Percentiles rank a stretch among this genome's conserved stretches.
Evolutionary conservation across 2,797 vertebrate species (phyloP).

Genomic region (Periparus ater): DNA sequence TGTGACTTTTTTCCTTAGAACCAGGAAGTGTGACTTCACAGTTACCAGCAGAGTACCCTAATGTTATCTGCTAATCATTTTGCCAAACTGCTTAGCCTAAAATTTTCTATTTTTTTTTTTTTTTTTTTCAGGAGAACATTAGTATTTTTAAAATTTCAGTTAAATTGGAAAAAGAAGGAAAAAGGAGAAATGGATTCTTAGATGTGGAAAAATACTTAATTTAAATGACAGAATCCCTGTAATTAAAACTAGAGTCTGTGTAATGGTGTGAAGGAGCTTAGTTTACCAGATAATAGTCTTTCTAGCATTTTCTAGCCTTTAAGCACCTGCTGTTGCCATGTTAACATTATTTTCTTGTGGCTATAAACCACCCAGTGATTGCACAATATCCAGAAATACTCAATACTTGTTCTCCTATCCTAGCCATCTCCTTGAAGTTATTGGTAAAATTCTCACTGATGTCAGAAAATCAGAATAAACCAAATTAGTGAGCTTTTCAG

Average conservation of each 20-base stretch:
- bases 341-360: neutral
- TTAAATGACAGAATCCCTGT: neutral
- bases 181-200: neutral
- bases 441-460: neutral
- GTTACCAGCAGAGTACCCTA: neutral
- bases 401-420: neutral
- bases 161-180: neutral
- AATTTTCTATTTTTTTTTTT: neutral
- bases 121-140: neutral
- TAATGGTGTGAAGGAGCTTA: neutral
- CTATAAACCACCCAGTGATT: neutral
- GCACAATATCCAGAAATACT: neutral
- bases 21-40: neutral
- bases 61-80: neutral
- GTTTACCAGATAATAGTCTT: neutral
- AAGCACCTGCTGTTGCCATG: neutral
- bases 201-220: neutral
- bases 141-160: neutral
- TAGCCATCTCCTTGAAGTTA: neutral
- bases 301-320: neutral
- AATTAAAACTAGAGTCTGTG: neutral
- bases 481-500: neutral
- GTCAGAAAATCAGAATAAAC: conserved; percentile 5
- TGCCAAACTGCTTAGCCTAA: neutral
- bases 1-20: conserved; percentile 8